Evolutionary conservation across 2,888 invertebrate species (phyloP).

Genomic region (Polydrusus cervinus): DNA sequence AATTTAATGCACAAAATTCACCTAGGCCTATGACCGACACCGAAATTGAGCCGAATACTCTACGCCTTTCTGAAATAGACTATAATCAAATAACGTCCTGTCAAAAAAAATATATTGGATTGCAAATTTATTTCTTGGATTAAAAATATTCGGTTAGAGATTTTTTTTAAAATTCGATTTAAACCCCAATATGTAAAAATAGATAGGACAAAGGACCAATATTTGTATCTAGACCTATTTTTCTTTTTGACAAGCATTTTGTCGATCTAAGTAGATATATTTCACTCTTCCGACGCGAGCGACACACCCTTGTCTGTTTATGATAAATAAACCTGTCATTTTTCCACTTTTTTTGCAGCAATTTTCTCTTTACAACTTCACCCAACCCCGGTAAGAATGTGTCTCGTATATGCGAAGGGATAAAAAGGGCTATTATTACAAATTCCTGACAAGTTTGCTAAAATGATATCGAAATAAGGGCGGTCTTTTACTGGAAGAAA

Average conservation of each 20-base stretch:
- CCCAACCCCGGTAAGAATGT: not conserved
- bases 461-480: not conserved
- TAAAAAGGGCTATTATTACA: slow-evolving; percentile 18
- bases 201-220: slow-evolving; percentile 2
- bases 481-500: not conserved
- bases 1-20: too few species aligned
- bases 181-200: not conserved
- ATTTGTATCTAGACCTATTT: slow-evolving; percentile 3
- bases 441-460: slow-evolving; percentile 14
- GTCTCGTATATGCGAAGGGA: slow-evolving; percentile 20
- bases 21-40: too few species aligned
- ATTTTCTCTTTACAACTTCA: slow-evolving; percentile 15
- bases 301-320: slow-evolving; percentile 33
- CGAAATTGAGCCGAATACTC: too few species aligned
- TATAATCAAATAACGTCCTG: too few species aligned
- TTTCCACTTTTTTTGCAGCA: slow-evolving; percentile 18
- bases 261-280: slow-evolving; percentile 32
- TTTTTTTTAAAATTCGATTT: not conserved
- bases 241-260: slow-evolving; percentile 24
- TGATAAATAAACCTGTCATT: slow-evolving; percentile 36
- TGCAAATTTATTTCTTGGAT: too few species aligned
- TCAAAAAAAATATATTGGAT: too few species aligned
- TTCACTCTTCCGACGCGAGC: slow-evolving; percentile 22
- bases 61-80: too few species aligned
- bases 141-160: too few species aligned